Base-by-base conservation (phyloP, 2,113 vertebrate species). In the Cacatua alba region DNA sequence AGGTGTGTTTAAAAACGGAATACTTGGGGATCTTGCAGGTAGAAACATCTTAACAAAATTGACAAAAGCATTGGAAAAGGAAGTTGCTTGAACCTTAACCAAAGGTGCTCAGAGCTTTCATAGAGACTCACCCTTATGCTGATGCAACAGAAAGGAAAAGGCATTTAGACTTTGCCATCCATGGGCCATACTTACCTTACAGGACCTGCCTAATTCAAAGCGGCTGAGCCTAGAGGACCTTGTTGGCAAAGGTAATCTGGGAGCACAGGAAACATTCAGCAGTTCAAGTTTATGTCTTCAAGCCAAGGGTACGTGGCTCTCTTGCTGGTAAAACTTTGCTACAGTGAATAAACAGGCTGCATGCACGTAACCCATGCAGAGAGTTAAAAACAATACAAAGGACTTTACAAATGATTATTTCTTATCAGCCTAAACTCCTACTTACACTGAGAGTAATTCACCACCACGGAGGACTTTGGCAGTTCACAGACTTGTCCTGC, bases 381-480 rank as follows among this genome's bases (percentile, higher is more conserved):
- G 15, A 53, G 53, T 59, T 75, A 52, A 57, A 81, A n/a, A 76
- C 76, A 70, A n/a, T 24, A 51, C 29, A 39, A 39, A 11, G 13
- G 18, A 26, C 37, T 82, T 74, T 13, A 59, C n/a, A 88, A 78
- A 31, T 20, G 0, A 43, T 74, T 1, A 15, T 63, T 93, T 80
- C 49, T 77, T 78, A 46, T 24, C 64, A 81, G 39, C 17, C 33
- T 81, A 35, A 91, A 88, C 11, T 52, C 37, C 48, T 85, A 0
- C 68, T 76, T 75, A 70, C 28, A 46, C 17, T 7, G 39, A 57
- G 28, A 59, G 7, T 48, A 78, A 59, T 46, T 55, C 63, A 53
- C n/a, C 2, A 2, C 37, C 23, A 48, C 21, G 0, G 3, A 87
- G 48, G 63, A 62, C 52, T 23, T 44, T 0, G 2, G 44, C 53